A percentile compares a stretch with the other conserved stretches of the same genome.
phyloP scores from a whole-genome alignment of 2,113 vertebrate species.

The Xyrauchen texanus region DNA sequence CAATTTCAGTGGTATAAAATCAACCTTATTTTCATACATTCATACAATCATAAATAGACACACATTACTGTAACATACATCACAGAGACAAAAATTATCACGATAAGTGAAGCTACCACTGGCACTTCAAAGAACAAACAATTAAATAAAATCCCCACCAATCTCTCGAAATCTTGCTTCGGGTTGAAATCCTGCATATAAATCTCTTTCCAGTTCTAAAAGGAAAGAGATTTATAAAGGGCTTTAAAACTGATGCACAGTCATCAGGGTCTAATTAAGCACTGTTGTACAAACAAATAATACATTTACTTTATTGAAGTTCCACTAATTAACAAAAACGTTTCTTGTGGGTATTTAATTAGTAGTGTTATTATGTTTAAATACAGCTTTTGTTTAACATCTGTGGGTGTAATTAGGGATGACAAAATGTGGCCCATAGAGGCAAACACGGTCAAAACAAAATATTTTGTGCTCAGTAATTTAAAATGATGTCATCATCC shows the following conservation, averaged over 20 bases:
- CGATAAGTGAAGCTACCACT: not conserved
- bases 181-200: not conserved
- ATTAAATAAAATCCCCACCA: not conserved
- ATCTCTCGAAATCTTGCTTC: not conserved
- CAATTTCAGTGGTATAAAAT: not conserved
- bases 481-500: not conserved
- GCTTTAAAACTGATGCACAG: slow-evolving; percentile 14
- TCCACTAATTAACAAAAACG: not conserved
- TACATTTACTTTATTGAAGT: slow-evolving; percentile 16
- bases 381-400: slow-evolving; percentile 1
- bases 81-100: not conserved
- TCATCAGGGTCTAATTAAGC: slow-evolving; percentile 45
- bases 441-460: not conserved
- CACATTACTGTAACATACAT: not conserved
- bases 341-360: slow-evolving; percentile 31
- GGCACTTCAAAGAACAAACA: not conserved
- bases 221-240: slow-evolving; percentile 6
- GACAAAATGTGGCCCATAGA: not conserved
- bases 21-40: not conserved
- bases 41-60: not conserved
- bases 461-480: not conserved
- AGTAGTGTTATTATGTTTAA: slow-evolving; percentile 15
- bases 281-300: slow-evolving; percentile 41
- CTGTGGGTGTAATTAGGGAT: not conserved
- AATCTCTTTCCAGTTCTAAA: too few species aligned